These are phyloP conservation scores for Eristalinus sepulchralis DNA, from an alignment of 2,888 invertebrate species.

Conservation along the genomic window DNA sequence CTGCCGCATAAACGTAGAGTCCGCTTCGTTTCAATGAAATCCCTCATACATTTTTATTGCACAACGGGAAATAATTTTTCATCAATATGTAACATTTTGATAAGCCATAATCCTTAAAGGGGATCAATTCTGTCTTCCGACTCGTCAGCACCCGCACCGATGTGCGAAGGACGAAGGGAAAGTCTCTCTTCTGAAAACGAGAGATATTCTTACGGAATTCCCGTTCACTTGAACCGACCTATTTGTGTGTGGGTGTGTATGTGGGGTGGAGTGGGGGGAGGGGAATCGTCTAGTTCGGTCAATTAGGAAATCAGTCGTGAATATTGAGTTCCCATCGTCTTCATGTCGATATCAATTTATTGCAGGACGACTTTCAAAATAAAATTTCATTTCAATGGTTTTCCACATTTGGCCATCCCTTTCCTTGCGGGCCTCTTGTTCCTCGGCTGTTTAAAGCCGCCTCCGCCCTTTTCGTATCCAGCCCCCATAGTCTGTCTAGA, in stretches of 20 bases:
- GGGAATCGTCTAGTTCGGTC: conserved; percentile 56
- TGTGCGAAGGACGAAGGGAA: neutral
- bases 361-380: neutral
- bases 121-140: conserved; percentile 66
- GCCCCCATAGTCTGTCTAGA: conserved; percentile 35
- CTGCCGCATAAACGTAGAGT: conserved; percentile 16
- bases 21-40: conserved; percentile 62
- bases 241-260: no score
- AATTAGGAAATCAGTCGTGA: conserved; percentile 60
- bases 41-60: conserved; percentile 73
- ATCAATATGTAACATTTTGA: conserved; percentile 73
- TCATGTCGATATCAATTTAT: neutral
- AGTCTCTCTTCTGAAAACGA: neutral
- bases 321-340: conserved; percentile 54
- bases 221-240: conserved; percentile 21
- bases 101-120: conserved; percentile 73
- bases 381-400: conserved; percentile 44
- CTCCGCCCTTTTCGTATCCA: no score
- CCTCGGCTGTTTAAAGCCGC: no score
- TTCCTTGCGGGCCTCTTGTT: conserved; percentile 7
- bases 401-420: conserved; percentile 10
- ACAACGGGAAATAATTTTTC: conserved; percentile 71
- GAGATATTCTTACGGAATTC: neutral
- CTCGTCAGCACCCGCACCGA: neutral
- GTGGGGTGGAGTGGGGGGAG: no score